These are phyloP conservation scores for Nothura maculosa DNA, from an alignment of 2,797 vertebrate species.

Conservation along the genomic window DNA sequence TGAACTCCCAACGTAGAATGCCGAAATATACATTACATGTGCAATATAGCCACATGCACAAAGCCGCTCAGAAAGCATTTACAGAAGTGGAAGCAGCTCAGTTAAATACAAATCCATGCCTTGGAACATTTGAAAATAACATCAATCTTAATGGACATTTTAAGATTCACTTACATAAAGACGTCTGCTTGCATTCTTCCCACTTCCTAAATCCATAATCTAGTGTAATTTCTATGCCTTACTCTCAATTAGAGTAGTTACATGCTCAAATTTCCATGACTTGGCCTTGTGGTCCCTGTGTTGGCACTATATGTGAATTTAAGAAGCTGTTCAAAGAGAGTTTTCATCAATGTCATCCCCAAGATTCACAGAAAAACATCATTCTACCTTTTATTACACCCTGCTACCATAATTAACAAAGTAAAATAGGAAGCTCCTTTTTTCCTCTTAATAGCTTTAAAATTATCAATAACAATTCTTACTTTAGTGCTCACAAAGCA, in stretches of 20 bases:
- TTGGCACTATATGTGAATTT: background rate
- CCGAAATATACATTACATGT: too few relatives aligned
- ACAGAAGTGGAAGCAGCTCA: background rate
- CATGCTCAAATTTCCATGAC: background rate
- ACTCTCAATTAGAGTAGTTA: fast-evolving
- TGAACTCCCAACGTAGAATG: background rate
- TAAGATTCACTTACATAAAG: background rate
- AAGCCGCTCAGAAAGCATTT: background rate
- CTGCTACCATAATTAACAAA: background rate
- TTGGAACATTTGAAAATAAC: background rate
- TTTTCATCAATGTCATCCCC: background rate
- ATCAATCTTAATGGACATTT: background rate
- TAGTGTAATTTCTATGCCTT: background rate
- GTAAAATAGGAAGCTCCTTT: background rate
- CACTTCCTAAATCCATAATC: background rate
- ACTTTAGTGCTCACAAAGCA: background rate
- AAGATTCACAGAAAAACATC: background rate
- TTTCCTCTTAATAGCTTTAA: background rate
- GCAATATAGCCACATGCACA: background rate
- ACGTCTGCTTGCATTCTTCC: background rate
- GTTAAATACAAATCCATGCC: background rate
- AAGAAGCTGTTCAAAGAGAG: background rate
- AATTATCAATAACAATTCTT: background rate
- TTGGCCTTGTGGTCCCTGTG: background rate
- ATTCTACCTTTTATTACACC: background rate